A percentile compares a stretch with the other conserved stretches of the same genome.
phyloP scores from a whole-genome alignment of 2,888 invertebrate genomes.

The Macrosiphum euphorbiae region DNA sequence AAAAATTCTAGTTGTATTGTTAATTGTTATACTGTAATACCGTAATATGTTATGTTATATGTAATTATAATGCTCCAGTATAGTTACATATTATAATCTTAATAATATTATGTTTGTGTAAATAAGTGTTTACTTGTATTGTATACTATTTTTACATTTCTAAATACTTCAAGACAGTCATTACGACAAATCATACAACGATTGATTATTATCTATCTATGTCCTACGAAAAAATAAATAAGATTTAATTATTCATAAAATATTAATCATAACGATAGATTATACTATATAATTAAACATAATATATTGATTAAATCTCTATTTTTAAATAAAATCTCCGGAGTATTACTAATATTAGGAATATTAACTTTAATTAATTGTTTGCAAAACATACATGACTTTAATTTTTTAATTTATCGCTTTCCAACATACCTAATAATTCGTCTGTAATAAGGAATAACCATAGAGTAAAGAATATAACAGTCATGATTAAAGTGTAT shows the following conservation, averaged over 20 bases:
- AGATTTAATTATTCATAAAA: background rate
- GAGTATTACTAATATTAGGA: background rate
- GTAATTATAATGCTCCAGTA: too few species aligned
- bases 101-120: background rate
- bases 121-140: background rate
- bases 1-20: background rate
- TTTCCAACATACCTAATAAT: background rate
- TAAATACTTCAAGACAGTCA: background rate
- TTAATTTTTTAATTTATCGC: background rate
- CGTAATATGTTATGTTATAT: too few species aligned
- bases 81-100: background rate
- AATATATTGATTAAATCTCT: background rate
- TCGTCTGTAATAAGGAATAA: background rate
- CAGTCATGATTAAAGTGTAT: background rate
- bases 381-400: background rate
- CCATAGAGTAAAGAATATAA: too few species aligned
- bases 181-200: background rate
- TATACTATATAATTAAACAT: background rate
- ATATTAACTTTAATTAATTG: too few species aligned
- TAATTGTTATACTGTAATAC: background rate
- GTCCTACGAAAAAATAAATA: background rate
- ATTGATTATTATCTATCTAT: background rate
- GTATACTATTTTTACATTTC: background rate
- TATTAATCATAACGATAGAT: too few species aligned
- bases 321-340: background rate